Evolutionary conservation across 1,140 invertebrate species (phyloP), one percentile per base, ranked within the genome.

Genomic region (Drosophila miranda): DNA sequence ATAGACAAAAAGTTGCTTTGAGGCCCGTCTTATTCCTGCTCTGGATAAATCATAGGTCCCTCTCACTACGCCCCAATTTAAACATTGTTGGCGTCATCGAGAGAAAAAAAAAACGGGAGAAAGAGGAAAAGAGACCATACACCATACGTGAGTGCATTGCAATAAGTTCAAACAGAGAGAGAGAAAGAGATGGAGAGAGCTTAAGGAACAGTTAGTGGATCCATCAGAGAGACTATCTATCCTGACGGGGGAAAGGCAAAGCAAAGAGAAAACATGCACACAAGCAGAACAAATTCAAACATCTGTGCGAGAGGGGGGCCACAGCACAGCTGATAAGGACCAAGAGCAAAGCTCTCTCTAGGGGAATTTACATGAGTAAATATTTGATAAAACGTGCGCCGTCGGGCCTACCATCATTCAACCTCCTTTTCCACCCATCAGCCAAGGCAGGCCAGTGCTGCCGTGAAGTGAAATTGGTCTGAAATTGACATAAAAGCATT

Each of bases 401-500:
- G 44, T 38, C 16, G 11, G 48, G 46, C 2, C 16, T 38, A 13
- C n/a, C 6, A 28, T 6, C 30, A 34, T 16, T 44, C 14, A 14
- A 9, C 13, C 19, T 16, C 41, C 23, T 7, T 46, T 41, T 14
- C 21, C 13, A 11, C 6, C 21, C 19, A 55, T 26, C 16, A n/a
- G 8, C 23, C 19, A 19, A 28, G 4, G 13, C 21, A 41, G 14
- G 4, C 19, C 21, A 41, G 14, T 52, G 23, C 23, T 34, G 6
- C 9, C 21, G 6, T n/a, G 14, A 23, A 11, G 41, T 8, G 21
- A 44, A 55, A 55, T 55, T 55, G 23, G 44, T 55, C 53, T 53
- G 48, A 70, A 82, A 70, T 82, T 63, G 71, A 42, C 70, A 56
- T 54, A 74, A 61, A 70, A 51, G 48, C 74, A 83, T 78, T 66